Evolutionary conservation across 2,888 invertebrate species (phyloP).

Genomic region (Cephus pulcher): DNA sequence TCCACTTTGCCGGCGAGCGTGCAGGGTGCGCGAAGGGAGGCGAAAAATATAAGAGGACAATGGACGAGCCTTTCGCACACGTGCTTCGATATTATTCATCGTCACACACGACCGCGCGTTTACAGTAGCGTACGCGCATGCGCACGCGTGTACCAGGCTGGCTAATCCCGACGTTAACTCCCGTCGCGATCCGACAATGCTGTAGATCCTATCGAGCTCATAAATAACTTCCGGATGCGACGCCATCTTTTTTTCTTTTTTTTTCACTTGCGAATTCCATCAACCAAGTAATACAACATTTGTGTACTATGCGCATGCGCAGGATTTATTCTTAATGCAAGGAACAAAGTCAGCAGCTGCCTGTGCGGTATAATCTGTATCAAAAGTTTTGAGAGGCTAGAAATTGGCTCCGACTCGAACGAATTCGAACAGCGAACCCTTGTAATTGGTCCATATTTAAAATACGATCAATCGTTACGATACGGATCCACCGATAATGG

Average conservation of each 20-base stretch:
- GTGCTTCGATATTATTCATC: neutral
- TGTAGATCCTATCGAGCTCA: conserved; percentile 31
- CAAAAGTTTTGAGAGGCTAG: neutral
- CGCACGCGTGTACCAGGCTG: neutral
- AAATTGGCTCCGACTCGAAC: neutral
- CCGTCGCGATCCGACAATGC: conserved; percentile 14
- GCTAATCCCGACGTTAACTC: neutral
- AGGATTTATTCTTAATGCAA: neutral
- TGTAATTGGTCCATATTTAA: neutral
- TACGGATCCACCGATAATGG: neutral
- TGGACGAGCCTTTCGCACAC: neutral
- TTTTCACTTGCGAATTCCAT: neutral
- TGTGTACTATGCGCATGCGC: neutral
- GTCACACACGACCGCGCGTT: neutral
- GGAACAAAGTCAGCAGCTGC: neutral
- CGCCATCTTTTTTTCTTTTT: neutral
- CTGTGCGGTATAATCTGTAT: neutral
- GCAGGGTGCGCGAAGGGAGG: neutral
- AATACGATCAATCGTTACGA: neutral
- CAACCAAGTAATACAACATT: neutral
- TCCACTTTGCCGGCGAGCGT: neutral
- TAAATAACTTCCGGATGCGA: neutral
- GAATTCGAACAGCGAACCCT: neutral
- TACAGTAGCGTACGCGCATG: neutral
- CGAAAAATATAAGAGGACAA: neutral